Conservation (phyloP, 1,140 invertebrate species). For the Glossosoma conforme region DNA sequence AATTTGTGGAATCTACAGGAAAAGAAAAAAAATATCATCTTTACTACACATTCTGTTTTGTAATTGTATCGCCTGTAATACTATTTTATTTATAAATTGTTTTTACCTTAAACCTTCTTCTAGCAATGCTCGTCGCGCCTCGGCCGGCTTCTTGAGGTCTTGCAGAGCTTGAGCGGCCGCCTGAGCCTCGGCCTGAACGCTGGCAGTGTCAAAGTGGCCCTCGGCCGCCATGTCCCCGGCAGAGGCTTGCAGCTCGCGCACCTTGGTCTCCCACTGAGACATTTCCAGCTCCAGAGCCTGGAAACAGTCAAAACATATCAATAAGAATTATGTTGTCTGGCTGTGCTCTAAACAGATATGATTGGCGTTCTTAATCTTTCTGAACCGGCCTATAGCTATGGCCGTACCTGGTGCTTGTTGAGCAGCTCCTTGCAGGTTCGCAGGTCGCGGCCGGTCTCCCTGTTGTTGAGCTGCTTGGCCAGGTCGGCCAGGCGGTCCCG, state of each 20-base stretch:
- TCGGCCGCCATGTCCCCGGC: constrained; percentile 87
- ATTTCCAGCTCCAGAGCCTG: constrained; percentile 76
- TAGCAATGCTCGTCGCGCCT: constrained; percentile 66
- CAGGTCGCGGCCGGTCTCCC: constrained; percentile 78
- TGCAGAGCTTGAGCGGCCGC: constrained; percentile 63
- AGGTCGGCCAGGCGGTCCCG: constrained; percentile 77
- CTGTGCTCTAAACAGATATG: too few species aligned
- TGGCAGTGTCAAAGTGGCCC: constrained; percentile 88
- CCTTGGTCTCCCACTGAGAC: constrained; percentile 62
- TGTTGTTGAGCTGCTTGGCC: constrained; percentile 66
- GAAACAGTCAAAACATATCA: constrained; percentile 27
- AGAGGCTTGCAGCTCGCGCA: constrained; percentile 68
- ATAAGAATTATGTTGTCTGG: too few species aligned
- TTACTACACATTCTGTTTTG: too few species aligned
- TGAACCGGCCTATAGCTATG: too few species aligned
- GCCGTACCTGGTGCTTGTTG: constrained; percentile 70
- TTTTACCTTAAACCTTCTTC: constrained; percentile 71
- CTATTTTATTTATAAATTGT: neutral
- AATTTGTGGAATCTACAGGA: constrained; percentile 81
- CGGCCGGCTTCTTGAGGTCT: constrained; percentile 59
- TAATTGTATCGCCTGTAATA: too few species aligned
- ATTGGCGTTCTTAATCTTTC: too few species aligned
- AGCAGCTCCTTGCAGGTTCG: constrained; percentile 83
- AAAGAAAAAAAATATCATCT: neutral
- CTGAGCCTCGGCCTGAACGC: constrained; percentile 75